Conservation (phyloP, 2,797 vertebrate species). For the Catostomus latipinnis region DNA sequence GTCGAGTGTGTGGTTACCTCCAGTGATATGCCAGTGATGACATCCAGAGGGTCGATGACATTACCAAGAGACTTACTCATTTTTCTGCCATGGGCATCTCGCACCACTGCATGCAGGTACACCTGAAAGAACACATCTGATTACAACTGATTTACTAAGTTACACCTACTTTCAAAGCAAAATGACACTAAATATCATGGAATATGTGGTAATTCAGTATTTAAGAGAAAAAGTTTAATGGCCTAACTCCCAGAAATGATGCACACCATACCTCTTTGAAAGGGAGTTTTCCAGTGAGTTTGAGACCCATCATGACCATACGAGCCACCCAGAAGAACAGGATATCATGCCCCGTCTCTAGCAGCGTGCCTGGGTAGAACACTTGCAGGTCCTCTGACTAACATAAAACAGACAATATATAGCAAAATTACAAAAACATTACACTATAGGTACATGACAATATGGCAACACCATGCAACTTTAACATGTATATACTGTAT, state of each 20-base stretch:
- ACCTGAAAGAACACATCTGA: constrained; percentile 73
- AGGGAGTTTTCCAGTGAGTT: constrained; percentile 88
- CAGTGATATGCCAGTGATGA: constrained; percentile 88
- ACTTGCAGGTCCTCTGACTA: constrained; percentile 86
- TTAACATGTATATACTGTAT: too few species aligned
- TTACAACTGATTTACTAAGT: not conserved
- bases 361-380: constrained; percentile 90
- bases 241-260: not conserved
- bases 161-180: not conserved
- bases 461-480: too few species aligned
- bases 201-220: too few species aligned
- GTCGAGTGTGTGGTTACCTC: constrained; percentile 75
- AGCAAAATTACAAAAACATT: too few species aligned
- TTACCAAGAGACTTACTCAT: constrained; percentile 97
- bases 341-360: constrained; percentile 94
- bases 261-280: constrained; percentile 84
- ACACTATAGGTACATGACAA: too few species aligned
- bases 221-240: not conserved
- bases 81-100: constrained; percentile 91
- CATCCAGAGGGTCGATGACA: constrained; percentile 92
- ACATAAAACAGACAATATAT: not conserved
- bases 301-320: constrained; percentile 94
- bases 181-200: too few species aligned
- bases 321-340: constrained; percentile 96
- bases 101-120: constrained; percentile 91